Base-by-base conservation (phyloP, 1,140 invertebrate genomes). In the Heliconius himera region DNA sequence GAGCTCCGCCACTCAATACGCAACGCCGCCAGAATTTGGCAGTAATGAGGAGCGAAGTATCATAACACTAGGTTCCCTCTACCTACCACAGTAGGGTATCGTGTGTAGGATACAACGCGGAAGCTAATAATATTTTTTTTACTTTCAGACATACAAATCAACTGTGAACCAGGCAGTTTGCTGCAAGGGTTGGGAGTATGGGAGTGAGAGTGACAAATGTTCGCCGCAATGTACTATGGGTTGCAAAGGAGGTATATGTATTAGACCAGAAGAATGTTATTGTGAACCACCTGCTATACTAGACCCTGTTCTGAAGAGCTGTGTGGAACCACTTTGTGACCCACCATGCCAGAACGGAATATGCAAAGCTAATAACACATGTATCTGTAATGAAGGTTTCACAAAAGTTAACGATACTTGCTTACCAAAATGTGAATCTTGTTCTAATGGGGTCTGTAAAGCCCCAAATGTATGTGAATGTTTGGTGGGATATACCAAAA, bases 281-380 rank as follows among this genome's bases (percentile, higher is more conserved):
- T 66, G 60, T 16, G 60, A 66, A 66, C 13, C 60, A 13, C 60
- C 60, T 22, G 60, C 60, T 66, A 29, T 66, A 1, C 26, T 29
- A 8, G 26, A 66, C 11, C 11, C 60, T 29, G 22, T 26, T 66
- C 22, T 8, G 22, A 72, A 66, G n/a, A 54, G 22, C 22, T 84
- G 83, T 56, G 73, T 81, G 1, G 79, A 16, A 33, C 66, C 33
- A 41, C 71, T 51, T 13, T 66, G 60, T 29, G 60, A 66, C 26
- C 60, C 60, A 66, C 60, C 11, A 26, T 66, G 60, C 60, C 60
- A 66, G 16, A 66, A 84, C 38, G 83, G 76, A 16, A 77, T 70
- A 13, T 86, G 85, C 81, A 85, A 74, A 41, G 79, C 79, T n/a
- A 91, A 91, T n/a, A 80, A 90, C 77, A 81, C 79, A 3, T 95